Evolutionary conservation across 2,888 invertebrate species (phyloP).

Genomic region (Andrena fulva): DNA sequence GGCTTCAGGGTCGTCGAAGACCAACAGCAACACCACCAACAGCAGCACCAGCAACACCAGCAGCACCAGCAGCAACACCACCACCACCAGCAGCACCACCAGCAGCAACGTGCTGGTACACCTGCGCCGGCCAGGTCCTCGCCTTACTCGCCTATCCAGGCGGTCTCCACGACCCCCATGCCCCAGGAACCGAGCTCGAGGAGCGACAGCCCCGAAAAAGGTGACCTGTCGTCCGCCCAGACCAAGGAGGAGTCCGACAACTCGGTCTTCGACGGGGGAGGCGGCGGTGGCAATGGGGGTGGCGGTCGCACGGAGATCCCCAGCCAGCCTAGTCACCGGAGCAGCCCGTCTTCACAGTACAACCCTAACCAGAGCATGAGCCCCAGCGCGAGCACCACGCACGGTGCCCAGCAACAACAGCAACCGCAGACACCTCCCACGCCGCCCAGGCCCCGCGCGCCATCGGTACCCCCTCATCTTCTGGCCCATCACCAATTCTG

Average conservation of each 20-base stretch:
- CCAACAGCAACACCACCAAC: conserved; percentile 78
- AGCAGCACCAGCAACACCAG: conserved; percentile 79
- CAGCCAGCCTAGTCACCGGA: conserved; percentile 78
- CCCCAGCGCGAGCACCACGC: conserved; percentile 76
- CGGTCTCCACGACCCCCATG: conserved; percentile 82
- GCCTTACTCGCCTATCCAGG: conserved; percentile 85
- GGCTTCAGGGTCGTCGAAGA: conserved; percentile 80
- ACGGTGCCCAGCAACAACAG: conserved; percentile 58
- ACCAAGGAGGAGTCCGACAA: conserved; percentile 85
- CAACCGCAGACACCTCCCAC: conserved; percentile 73
- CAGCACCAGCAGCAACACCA: conserved; percentile 81
- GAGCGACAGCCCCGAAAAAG: conserved; percentile 79
- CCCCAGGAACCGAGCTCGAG: conserved; percentile 78
- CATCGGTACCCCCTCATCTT: conserved; percentile 86
- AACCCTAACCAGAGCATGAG: conserved; percentile 79
- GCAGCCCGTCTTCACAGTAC: conserved; percentile 82
- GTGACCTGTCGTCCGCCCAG: conserved; percentile 79
- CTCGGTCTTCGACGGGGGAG: conserved; percentile 86
- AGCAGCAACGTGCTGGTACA: conserved; percentile 80
- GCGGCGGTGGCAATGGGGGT: conserved; percentile 74
- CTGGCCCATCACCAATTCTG: conserved; percentile 85
- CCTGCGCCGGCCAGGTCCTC: conserved; percentile 84
- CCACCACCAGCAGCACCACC: conserved; percentile 75
- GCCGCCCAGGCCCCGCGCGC: conserved; percentile 81
- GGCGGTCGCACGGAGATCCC: conserved; percentile 71